Percentiles rank a stretch among this genome's conserved stretches.
These are phyloP conservation scores for Lithosia quadra DNA, from an alignment of 2,888 invertebrate genomes.

Conservation along the genomic window DNA sequence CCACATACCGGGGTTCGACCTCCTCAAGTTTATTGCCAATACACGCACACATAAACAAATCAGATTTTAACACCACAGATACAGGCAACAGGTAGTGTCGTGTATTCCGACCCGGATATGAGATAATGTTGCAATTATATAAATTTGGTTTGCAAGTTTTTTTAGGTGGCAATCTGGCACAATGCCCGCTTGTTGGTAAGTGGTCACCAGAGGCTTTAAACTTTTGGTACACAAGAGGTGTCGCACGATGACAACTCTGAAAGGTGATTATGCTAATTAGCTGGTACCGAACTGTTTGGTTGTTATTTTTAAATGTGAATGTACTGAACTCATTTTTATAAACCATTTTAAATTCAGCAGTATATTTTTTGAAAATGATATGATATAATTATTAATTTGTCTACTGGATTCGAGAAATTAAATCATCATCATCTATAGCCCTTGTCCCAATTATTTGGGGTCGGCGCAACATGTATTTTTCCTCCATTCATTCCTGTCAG, in stretches of 20 bases:
- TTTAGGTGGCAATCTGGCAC: neutral
- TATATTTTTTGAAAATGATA: too few species aligned
- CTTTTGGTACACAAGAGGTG: neutral
- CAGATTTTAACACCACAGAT: slow-evolving; percentile 26
- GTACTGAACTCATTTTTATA: neutral
- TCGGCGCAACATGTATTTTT: too few species aligned
- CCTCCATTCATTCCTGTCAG: too few species aligned
- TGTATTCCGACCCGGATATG: slow-evolving; percentile 26
- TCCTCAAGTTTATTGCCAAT: slow-evolving; percentile 78
- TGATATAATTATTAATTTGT: too few species aligned
- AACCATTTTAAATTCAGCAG: too few species aligned
- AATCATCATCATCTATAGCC: too few species aligned
- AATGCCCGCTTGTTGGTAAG: neutral
- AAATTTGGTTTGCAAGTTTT: neutral
- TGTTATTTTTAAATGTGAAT: neutral
- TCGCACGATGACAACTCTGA: neutral
- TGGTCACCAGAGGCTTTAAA: neutral
- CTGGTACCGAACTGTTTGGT: neutral
- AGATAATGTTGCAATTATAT: slow-evolving; percentile 11
- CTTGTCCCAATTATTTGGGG: too few species aligned
- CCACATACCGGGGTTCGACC: slow-evolving; percentile 78
- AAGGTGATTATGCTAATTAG: neutral
- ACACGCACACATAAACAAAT: slow-evolving; percentile 44
- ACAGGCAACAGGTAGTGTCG: slow-evolving; percentile 19
- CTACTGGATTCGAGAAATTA: too few species aligned